Evolutionary conservation across 2,888 invertebrate genomes (phyloP).

Genomic region (Platycnemis pennipes): DNA sequence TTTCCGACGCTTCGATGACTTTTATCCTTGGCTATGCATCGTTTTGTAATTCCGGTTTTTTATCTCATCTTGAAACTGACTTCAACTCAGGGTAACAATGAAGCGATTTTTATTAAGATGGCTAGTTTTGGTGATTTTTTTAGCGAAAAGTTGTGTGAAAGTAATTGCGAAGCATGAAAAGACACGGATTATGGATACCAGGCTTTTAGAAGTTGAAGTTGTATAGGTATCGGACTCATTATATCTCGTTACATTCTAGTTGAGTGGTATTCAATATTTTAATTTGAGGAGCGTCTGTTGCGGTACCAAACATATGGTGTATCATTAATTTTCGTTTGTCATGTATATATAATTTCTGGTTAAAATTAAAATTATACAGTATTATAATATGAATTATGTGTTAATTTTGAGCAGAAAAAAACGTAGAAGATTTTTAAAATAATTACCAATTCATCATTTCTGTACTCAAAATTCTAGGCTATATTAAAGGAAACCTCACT

Average conservation of each 20-base stretch:
- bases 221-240: background rate
- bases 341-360: no score
- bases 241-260: background rate
- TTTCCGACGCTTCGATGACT: background rate
- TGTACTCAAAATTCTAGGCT: no score
- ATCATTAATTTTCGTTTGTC: no score
- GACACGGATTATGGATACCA: background rate
- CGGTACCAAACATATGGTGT: no score
- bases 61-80: conserved; percentile 9
- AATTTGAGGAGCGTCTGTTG: no score
- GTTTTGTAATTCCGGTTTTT: background rate
- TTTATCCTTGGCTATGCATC: background rate
- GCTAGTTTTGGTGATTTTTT: background rate
- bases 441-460: no score
- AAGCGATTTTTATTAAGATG: background rate
- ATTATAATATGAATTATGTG: no score
- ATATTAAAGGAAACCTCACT: no score
- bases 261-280: no score
- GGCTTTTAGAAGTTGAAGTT: background rate
- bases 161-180: background rate
- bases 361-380: no score
- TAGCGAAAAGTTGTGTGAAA: background rate
- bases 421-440: no score
- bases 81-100: background rate
- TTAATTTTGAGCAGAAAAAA: no score